A percentile compares a stretch with the other conserved stretches of the same genome.
These are phyloP conservation scores for Lottia gigantea DNA, from an alignment of 2,888 invertebrate species.

Conservation along the genomic window DNA sequence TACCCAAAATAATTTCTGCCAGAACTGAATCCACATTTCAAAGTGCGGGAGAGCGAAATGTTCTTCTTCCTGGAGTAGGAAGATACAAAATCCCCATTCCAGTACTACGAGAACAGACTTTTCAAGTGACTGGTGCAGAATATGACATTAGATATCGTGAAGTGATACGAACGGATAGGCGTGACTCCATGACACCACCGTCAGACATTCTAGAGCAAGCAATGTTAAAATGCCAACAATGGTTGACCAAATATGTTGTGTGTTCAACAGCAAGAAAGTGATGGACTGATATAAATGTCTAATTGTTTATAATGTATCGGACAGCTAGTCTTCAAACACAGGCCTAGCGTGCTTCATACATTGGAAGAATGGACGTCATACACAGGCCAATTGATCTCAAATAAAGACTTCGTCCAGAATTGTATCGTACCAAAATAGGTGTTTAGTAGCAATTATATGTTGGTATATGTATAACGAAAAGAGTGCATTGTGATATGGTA, in stretches of 20 bases:
- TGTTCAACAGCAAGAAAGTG: not conserved
- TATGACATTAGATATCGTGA: constrained; percentile 57
- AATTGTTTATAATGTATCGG: too few species aligned
- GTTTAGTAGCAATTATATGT: too few species aligned
- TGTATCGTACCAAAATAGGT: too few species aligned
- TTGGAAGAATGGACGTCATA: too few species aligned
- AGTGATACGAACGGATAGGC: constrained; percentile 42
- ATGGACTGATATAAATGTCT: too few species aligned
- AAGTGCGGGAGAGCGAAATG: not conserved
- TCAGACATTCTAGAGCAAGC: constrained; percentile 50
- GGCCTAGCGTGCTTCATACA: too few species aligned
- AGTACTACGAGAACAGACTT: constrained; percentile 38
- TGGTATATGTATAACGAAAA: too few species aligned
- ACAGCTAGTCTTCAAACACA: too few species aligned
- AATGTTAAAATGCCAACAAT: constrained; percentile 54
- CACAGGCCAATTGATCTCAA: too few species aligned
- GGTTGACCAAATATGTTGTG: constrained; percentile 39
- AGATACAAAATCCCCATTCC: constrained; percentile 34
- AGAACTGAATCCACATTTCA: not conserved
- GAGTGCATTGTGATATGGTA: too few species aligned
- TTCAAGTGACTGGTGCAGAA: constrained; percentile 57
- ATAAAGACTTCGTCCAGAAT: too few species aligned
- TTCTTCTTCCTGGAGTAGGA: constrained; percentile 43
- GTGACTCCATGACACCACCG: constrained; percentile 51
- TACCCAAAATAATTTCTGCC: not conserved